phyloP scores from a whole-genome alignment of 2,797 vertebrate species.

The Chiloscyllium punctatum region DNA sequence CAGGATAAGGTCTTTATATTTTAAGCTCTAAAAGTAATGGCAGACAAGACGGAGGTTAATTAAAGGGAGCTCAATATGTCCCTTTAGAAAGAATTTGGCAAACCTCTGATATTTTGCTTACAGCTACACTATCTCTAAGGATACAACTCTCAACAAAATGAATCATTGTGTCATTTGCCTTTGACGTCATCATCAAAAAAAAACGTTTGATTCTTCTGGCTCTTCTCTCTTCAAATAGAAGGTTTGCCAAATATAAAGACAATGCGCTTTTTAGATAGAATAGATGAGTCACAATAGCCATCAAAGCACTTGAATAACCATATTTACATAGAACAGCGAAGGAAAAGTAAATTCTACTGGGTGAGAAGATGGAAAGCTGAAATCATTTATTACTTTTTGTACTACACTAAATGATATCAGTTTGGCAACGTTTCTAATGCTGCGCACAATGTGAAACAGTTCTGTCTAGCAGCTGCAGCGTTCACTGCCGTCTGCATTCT shows the following conservation, averaged over 20 bases:
- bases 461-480: neutral
- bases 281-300: neutral
- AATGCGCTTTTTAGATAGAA: neutral
- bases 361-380: neutral
- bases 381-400: slow-evolving; percentile 8
- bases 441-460: neutral
- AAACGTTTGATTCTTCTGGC: neutral
- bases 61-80: neutral
- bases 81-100: neutral
- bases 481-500: neutral
- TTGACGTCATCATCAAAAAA: neutral
- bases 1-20: neutral
- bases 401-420: neutral
- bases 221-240: neutral
- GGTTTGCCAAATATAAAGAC: neutral
- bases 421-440: neutral
- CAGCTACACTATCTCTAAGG: neutral
- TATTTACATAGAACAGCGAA: neutral
- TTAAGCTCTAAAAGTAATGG: neutral
- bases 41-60: neutral
- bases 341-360: neutral
- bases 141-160: slow-evolving; percentile 1
- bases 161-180: neutral
- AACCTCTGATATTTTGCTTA: neutral
- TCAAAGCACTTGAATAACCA: slow-evolving; percentile 10